phyloP scores from a whole-genome alignment of 1,140 invertebrate genomes.

The Bombus huntii region DNA sequence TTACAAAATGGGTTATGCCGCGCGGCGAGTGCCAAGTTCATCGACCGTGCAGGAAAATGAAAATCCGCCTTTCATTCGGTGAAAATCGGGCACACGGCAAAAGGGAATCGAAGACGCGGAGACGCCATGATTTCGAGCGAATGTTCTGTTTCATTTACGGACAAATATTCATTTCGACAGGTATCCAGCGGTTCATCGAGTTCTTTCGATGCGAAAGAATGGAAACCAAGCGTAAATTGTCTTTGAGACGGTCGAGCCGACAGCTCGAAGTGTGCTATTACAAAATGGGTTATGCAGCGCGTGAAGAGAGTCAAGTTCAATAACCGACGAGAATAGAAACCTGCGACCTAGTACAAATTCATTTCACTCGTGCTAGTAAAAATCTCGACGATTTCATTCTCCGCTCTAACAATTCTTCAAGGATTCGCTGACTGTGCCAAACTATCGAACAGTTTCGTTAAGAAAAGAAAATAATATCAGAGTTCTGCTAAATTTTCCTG shows the following conservation, averaged over 20 bases:
- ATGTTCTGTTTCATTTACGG: too few species aligned
- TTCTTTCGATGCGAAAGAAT: neutral
- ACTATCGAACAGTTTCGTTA: neutral
- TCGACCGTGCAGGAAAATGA: slow-evolving; percentile 73
- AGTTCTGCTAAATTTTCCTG: neutral
- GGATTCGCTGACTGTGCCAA: neutral
- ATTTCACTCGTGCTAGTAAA: slow-evolving; percentile 48
- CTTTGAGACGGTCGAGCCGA: slow-evolving; percentile 44
- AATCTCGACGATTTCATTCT: slow-evolving; percentile 42
- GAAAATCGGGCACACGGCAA: slow-evolving; percentile 15
- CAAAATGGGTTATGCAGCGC: slow-evolving; percentile 82
- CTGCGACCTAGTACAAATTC: slow-evolving; percentile 56
- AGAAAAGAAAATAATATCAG: neutral
- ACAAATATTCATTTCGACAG: neutral
- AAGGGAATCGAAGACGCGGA: slow-evolving; percentile 8
- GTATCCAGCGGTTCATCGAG: neutral
- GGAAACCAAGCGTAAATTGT: slow-evolving; percentile 21
- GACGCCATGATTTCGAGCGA: neutral
- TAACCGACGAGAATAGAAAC: slow-evolving; percentile 75
- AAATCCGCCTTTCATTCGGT: neutral
- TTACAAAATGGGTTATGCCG: slow-evolving; percentile 82
- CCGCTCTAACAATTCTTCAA: slow-evolving; percentile 27
- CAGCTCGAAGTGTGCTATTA: slow-evolving; percentile 81
- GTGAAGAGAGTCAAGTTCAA: slow-evolving; percentile 79
- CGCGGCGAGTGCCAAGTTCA: slow-evolving; percentile 75